A percentile compares a stretch with the other conserved stretches of the same genome.
Evolutionary conservation across 2,888 invertebrate species (phyloP).

Genomic region (Tipula helvola): DNA sequence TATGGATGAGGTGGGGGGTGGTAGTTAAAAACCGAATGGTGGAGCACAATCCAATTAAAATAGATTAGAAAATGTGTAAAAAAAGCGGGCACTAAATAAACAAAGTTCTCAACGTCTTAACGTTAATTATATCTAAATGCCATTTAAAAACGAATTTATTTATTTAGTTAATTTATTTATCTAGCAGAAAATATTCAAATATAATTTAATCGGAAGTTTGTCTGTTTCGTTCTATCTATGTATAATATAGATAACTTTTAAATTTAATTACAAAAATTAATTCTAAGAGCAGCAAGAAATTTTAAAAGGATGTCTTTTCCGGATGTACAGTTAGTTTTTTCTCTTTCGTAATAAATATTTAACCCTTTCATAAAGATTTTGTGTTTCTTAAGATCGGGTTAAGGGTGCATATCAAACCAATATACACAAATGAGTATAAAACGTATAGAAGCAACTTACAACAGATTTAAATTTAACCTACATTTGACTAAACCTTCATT

Average conservation of each 20-base stretch:
- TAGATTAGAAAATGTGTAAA: background rate
- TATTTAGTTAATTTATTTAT: background rate
- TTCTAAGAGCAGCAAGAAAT: background rate
- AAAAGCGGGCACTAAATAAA: background rate
- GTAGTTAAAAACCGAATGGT: background rate
- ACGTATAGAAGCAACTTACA: background rate
- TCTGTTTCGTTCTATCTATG: background rate
- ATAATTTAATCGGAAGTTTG: background rate
- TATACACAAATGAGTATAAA: background rate
- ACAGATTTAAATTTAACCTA: background rate
- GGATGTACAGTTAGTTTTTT: background rate
- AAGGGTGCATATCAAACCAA: background rate
- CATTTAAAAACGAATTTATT: background rate
- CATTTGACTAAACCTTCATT: background rate
- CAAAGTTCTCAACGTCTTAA: background rate
- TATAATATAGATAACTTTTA: background rate
- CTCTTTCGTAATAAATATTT: background rate
- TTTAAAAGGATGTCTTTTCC: background rate
- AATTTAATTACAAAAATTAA: background rate
- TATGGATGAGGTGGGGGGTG: background rate
- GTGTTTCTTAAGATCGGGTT: background rate
- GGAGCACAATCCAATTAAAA: background rate
- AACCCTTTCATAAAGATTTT: background rate
- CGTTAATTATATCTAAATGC: background rate
- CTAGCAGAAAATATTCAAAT: background rate